A percentile compares a stretch with the other conserved stretches of the same genome.
phyloP scores from a whole-genome alignment of 1,140 invertebrate species.

The Mya arenaria region DNA sequence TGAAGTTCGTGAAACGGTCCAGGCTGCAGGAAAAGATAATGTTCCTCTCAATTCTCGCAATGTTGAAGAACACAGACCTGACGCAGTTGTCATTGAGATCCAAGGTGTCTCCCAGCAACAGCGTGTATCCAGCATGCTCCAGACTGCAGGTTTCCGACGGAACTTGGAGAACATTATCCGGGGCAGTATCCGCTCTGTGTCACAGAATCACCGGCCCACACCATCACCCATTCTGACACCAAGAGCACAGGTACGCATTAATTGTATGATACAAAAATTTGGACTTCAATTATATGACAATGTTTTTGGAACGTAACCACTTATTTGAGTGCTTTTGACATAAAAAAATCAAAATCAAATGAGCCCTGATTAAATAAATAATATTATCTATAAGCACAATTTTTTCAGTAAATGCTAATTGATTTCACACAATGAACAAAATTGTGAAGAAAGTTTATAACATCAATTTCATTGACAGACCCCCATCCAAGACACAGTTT shows the following conservation, averaged over 20 bases:
- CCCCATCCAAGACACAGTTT: too few relatives aligned
- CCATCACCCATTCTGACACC: neutral
- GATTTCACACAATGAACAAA: too few relatives aligned
- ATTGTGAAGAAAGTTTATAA: too few relatives aligned
- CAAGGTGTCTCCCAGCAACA: slow-evolving; percentile 69
- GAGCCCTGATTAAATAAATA: too few relatives aligned
- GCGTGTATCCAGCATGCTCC: slow-evolving; percentile 71
- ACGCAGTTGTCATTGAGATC: slow-evolving; percentile 74
- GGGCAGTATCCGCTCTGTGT: slow-evolving; percentile 62
- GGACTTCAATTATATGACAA: neutral
- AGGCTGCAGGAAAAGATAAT: slow-evolving; percentile 61
- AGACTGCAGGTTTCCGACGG: slow-evolving; percentile 65
- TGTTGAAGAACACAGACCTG: slow-evolving; percentile 74
- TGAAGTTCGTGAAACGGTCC: slow-evolving; percentile 44
- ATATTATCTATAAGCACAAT: too few relatives aligned
- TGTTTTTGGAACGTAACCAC: too few relatives aligned
- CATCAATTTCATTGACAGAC: too few relatives aligned
- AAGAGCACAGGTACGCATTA: slow-evolving; percentile 19
- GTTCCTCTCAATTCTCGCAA: slow-evolving; percentile 62
- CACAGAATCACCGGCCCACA: slow-evolving; percentile 24
- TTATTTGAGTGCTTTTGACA: too few relatives aligned
- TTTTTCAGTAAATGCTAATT: too few relatives aligned
- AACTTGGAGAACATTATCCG: slow-evolving; percentile 71
- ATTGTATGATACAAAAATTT: neutral
- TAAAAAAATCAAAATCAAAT: too few relatives aligned